Evolutionary conservation across 2,888 invertebrate species (phyloP).

Genomic region (Pammene aurita): DNA sequence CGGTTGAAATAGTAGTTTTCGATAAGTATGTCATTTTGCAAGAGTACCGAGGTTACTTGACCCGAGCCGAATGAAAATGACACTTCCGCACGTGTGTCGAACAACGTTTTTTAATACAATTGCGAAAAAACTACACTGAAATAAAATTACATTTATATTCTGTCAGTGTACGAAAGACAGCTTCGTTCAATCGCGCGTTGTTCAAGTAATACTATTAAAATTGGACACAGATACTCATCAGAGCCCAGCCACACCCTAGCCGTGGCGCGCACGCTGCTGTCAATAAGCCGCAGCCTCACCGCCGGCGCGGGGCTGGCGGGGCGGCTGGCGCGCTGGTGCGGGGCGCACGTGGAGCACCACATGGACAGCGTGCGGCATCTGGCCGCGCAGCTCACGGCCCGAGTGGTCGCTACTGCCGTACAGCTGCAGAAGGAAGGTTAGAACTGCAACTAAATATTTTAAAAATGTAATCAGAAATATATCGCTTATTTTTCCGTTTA

Average conservation of each 20-base stretch:
- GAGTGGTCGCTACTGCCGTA: constrained; percentile 59
- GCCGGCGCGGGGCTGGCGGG: constrained; percentile 47
- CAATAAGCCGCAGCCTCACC: constrained; percentile 57
- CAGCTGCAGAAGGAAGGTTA: constrained; percentile 60
- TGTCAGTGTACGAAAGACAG: too few relatives aligned
- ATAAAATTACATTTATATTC: too few relatives aligned
- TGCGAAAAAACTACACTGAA: too few relatives aligned
- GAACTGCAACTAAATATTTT: neutral
- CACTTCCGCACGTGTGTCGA: too few relatives aligned
- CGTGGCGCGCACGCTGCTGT: constrained; percentile 63
- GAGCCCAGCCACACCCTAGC: constrained; percentile 56
- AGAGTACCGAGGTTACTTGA: too few relatives aligned
- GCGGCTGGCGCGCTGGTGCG: constrained; percentile 68
- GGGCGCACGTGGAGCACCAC: constrained; percentile 85
- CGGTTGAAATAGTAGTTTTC: too few relatives aligned
- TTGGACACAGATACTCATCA: constrained; percentile 59
- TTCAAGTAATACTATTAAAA: neutral
- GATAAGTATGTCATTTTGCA: too few relatives aligned
- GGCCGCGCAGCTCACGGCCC: constrained; percentile 73
- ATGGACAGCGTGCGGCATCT: constrained; percentile 86
- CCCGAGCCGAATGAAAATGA: too few relatives aligned
- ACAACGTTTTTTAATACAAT: too few relatives aligned
- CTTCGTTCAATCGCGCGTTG: too few relatives aligned
- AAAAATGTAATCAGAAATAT: too few relatives aligned
- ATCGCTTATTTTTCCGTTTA: too few relatives aligned